These are phyloP conservation scores for Lasius platythorax DNA, from an alignment of 2,888 invertebrate genomes.

Conservation along the genomic window DNA sequence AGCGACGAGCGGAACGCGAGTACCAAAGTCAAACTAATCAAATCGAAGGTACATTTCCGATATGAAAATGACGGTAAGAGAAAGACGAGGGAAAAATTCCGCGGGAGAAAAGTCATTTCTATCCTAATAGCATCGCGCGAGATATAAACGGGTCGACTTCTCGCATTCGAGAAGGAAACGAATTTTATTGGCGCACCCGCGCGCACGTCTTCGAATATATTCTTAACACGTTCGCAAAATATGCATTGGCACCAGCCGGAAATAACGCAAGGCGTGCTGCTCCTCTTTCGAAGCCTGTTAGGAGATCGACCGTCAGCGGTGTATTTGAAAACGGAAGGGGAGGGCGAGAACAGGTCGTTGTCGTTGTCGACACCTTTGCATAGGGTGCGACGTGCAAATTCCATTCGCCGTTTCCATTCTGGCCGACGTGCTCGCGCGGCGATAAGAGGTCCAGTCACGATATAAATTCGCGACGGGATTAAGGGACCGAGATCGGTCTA, in stretches of 20 bases:
- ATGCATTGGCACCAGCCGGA: constrained; percentile 45
- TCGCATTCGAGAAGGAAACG: constrained; percentile 11
- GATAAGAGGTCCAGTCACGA: constrained; percentile 73
- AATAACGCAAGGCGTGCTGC: constrained; percentile 38
- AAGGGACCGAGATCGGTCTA: constrained; percentile 78
- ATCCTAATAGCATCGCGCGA: constrained; percentile 25
- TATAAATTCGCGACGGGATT: constrained; percentile 80
- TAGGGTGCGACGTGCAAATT: constrained; percentile 43
- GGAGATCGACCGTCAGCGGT: constrained; percentile 31
- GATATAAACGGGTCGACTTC: constrained; percentile 39
- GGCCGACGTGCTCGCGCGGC: constrained; percentile 52
- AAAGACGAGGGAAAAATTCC: constrained; percentile 2
- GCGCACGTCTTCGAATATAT: constrained; percentile 10
- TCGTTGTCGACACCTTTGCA: constrained; percentile 43
- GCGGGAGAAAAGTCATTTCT: neutral
- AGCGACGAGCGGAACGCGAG: constrained; percentile 14
- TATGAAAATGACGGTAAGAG: constrained; percentile 16
- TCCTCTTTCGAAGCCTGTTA: constrained; percentile 29
- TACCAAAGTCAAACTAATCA: constrained; percentile 44
- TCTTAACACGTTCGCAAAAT: constrained; percentile 53
- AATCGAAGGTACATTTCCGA: constrained; percentile 33
- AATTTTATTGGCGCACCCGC: neutral
- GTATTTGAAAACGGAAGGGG: constrained; percentile 40
- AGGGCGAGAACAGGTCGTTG: neutral
- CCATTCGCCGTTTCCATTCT: constrained; percentile 45